Base-by-base conservation (phyloP, 37 sponge, comb jelly and placozoan species). In the Amphimedon queenslandica region DNA sequence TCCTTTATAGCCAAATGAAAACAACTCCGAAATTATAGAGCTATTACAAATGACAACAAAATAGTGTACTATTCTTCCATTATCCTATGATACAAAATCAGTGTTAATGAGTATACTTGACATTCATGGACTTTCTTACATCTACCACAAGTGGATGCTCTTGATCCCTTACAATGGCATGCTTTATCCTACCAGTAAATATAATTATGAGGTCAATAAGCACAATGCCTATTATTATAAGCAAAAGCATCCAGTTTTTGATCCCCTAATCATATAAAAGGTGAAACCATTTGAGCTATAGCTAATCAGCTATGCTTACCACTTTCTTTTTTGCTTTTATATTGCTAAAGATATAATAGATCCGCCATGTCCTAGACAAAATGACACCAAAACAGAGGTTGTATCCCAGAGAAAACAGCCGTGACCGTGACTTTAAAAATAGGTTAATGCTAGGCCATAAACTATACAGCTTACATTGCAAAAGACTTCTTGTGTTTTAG, bases 291-390 rank as follows among this genome's bases (percentile, higher is more conserved):
- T 25, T 4, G 25, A 43, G 2, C 4, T 10, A 18, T 25, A 70
- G 8, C n/a, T n/a, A n/a, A n/a, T n/a, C n/a, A n/a, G n/a, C n/a
- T 42, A 0, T 28, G 23, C 5, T 21, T 28, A 37, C 51, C 55
- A 79, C 79, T 58, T 70, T 58, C 40, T 79, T 79, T 32, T 57
- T 58, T 61, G 57, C 34, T 29, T 69, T 23, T 24, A 71, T 70
- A 61, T 79, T 79, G 29, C 70, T 69, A 36, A 79, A 79, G 4
- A 79, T 79, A 58, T 79, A 79, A 69, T 68, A 79, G 1, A 79
- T 51, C 24, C 79, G 56, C 79, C 79, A 69, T 69, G 69, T 79
- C 30, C 60, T 70, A 30, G 65, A 55, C 28, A 79, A 61, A 34
- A 79, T 23, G 27, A 69, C 38, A 36, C 60, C 70, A 79, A 79